Evolutionary conservation across 2,797 vertebrate genomes (phyloP).

Genomic region (Danio jaintianensis): DNA sequence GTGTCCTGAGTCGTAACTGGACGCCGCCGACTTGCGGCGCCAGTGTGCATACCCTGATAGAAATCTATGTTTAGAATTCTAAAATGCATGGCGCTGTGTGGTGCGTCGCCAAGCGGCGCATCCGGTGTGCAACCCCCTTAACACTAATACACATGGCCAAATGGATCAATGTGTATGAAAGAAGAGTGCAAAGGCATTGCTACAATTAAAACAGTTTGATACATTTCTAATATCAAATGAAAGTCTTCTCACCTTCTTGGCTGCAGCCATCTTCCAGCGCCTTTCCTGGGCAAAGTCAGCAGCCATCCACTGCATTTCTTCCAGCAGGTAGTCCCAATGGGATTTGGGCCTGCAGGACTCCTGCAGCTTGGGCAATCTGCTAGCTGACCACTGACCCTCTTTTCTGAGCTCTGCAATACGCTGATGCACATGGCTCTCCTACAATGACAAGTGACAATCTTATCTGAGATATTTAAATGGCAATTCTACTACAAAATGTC

Average conservation of each 20-base stretch:
- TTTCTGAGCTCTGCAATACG: conserved; percentile 94
- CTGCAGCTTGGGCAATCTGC: conserved; percentile 92
- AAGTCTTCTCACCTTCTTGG: conserved; percentile 87
- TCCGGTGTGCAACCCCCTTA: too few relatives aligned
- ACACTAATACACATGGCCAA: background rate
- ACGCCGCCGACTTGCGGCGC: too few relatives aligned
- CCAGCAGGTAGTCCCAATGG: conserved; percentile 97
- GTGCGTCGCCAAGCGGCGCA: too few relatives aligned
- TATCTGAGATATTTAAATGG: too few relatives aligned
- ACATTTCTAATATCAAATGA: background rate
- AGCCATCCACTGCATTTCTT: conserved; percentile 99
- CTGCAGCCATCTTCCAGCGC: conserved; percentile 96
- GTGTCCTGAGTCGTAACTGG: too few relatives aligned
- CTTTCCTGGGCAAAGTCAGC: conserved; percentile 98
- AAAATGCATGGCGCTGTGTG: too few relatives aligned
- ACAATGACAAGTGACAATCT: background rate
- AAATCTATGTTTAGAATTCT: too few relatives aligned
- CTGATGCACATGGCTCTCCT: conserved; percentile 96
- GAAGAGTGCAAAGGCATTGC: background rate
- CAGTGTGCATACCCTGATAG: too few relatives aligned
- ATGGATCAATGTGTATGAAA: background rate
- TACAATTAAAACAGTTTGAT: background rate
- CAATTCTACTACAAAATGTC: too few relatives aligned
- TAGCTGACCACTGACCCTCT: conserved; percentile 94
- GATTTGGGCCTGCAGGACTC: conserved; percentile 92